Evolutionary conservation across 2,113 vertebrate species (phyloP).

Genomic region (Zeus faber): DNA sequence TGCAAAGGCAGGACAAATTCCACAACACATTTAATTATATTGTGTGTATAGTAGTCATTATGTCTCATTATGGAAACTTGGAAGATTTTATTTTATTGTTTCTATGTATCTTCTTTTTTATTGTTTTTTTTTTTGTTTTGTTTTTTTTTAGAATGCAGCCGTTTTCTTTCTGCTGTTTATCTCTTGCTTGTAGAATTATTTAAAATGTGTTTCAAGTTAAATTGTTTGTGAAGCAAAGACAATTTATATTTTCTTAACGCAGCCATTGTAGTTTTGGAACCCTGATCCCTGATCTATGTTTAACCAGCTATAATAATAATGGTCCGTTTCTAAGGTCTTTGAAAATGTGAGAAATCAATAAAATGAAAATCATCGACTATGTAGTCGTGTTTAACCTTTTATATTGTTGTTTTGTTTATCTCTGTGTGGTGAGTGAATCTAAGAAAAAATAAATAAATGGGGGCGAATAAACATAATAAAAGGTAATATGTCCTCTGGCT

Average conservation of each 20-base stretch:
- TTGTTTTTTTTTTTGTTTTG: conserved; percentile 31
- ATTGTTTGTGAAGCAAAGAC: conserved; percentile 18
- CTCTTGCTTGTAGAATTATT: conserved; percentile 3
- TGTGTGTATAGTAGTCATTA: conserved; percentile 12
- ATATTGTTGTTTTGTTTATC: no score
- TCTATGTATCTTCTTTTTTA: conserved; percentile 7
- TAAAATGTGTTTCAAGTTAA: conserved; percentile 14
- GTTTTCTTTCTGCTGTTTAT: conserved; percentile 12
- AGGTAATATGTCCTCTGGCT: no score
- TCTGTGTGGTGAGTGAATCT: neutral
- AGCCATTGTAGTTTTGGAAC: conserved; percentile 20
- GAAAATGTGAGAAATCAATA: neutral
- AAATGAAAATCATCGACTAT: no score
- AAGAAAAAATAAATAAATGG: neutral
- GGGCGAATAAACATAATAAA: neutral
- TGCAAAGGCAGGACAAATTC: neutral
- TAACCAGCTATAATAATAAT: neutral
- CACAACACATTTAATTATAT: conserved; percentile 19
- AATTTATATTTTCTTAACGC: conserved; percentile 27
- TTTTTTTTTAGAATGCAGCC: conserved; percentile 5
- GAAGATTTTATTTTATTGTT: neutral
- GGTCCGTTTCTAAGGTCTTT: no score
- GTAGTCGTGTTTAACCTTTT: no score
- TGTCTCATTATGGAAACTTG: no score
- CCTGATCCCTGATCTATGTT: conserved; percentile 24